phyloP scores from a whole-genome alignment of 2,888 invertebrate species.

The Gisinianus flammeolus region DNA sequence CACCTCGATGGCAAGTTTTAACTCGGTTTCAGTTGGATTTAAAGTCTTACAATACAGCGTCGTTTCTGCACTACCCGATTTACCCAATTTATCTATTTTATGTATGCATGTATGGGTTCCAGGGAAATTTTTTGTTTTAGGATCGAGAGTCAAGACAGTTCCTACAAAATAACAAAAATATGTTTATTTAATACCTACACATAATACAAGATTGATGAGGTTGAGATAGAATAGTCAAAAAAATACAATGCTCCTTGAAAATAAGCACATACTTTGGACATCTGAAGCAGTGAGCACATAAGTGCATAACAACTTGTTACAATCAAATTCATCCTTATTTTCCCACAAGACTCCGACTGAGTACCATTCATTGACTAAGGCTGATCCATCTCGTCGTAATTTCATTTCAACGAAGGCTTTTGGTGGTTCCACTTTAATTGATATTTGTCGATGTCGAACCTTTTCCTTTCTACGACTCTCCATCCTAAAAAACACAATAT shows the following conservation, averaged over 20 bases:
- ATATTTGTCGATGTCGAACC: slow-evolving; percentile 3
- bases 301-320: slow-evolving; percentile 28
- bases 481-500: slow-evolving; percentile 31
- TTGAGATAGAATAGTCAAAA: slow-evolving; percentile 1
- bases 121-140: slow-evolving; percentile 31
- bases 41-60: slow-evolving; percentile 39
- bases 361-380: slow-evolving; percentile 54
- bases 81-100: slow-evolving; percentile 44
- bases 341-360: slow-evolving; percentile 47
- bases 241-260: background rate
- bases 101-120: slow-evolving; percentile 40
- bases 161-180: too few species aligned
- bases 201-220: background rate
- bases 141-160: slow-evolving; percentile 39
- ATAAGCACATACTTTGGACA: slow-evolving; percentile 41
- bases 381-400: slow-evolving; percentile 44
- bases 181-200: background rate
- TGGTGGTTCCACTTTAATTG: slow-evolving; percentile 51
- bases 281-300: slow-evolving; percentile 38
- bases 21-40: slow-evolving; percentile 42
- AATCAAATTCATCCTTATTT: slow-evolving; percentile 46
- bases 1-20: slow-evolving; percentile 49
- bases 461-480: slow-evolving; percentile 23
- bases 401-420: slow-evolving; percentile 46
- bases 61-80: slow-evolving; percentile 35